Base-by-base conservation (phyloP, 2,888 invertebrate species). In the Cetonia aurata region DNA sequence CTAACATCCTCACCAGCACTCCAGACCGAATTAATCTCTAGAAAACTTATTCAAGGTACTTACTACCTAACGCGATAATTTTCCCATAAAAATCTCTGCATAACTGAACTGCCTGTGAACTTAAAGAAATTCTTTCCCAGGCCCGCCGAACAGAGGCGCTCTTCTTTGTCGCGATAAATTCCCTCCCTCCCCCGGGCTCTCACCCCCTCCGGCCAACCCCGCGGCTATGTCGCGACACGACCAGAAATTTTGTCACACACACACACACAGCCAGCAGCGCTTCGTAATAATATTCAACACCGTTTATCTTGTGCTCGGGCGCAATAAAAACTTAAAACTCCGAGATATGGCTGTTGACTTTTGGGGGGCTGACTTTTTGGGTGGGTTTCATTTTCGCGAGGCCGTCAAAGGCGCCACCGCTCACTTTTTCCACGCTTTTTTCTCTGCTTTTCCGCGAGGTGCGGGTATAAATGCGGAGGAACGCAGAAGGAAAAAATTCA, bases 281-380 rank as follows among this genome's bases (percentile, higher is more conserved):
- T 3, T 37, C 10, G 62, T 65, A 65, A 65, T 65, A 65, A 65
- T 65, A 65, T 65, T 65, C 62, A 65, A 65, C 62, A 37, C 50
- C 62, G 62, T 65, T 65, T 65, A 65, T 65, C 62, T 65, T 65
- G 41, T 65, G 62, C 62, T 65, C 62, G 62, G 62, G 33, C 50
- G 62, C 62, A 65, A 65, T 65, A 65, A 65, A 65, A 65, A 65
- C 50, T 65, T 50, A 48, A 62, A 62, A 62, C 62, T 33, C 50
- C 50, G 50, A 65, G 62, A 65, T 65, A 65, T 65, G 50, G 37
- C 37, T 65, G 62, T 65, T 65, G 62, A 65, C 62, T 50, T 65
- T 65, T 50, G 50, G 25, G 25, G 25, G 46, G 62, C 48, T 46
- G 62, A 62, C 62, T 50, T 65, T 65, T 50, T 37, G 50, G 37